These are phyloP conservation scores for Rachycentron canadum DNA, from an alignment of 2,797 vertebrate genomes.

Conservation along the genomic window DNA sequence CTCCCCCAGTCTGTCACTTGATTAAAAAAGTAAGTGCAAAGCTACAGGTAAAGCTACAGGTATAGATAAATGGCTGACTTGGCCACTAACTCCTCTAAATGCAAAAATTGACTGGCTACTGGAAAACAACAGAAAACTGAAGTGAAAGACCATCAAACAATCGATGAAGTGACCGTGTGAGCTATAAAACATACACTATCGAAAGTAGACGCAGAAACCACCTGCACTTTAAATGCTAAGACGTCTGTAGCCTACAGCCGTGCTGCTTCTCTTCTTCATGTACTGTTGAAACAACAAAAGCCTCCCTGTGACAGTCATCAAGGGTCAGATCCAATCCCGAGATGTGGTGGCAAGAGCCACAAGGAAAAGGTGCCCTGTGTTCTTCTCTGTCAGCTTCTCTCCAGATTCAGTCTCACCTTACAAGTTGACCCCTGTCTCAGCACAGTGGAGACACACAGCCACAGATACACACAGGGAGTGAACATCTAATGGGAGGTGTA, in stretches of 20 bases:
- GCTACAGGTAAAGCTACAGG: no score
- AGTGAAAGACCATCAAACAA: neutral
- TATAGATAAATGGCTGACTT: neutral
- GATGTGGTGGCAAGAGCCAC: slow-evolving; percentile 41
- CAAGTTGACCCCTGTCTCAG: slow-evolving; percentile 43
- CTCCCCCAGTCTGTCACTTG: no score
- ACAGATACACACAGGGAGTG: neutral
- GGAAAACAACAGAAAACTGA: neutral
- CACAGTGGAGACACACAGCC: neutral
- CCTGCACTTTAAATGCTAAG: neutral
- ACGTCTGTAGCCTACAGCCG: neutral
- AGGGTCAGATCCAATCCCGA: slow-evolving; percentile 51
- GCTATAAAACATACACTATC: neutral
- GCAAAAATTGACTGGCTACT: neutral
- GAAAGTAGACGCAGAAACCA: neutral
- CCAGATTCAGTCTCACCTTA: slow-evolving; percentile 55
- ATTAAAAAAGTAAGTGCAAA: no score
- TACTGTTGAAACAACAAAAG: neutral
- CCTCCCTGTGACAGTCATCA: neutral
- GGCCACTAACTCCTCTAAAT: neutral
- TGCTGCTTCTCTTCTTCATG: neutral
- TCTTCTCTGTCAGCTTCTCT: slow-evolving; percentile 36
- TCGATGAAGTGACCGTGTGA: neutral
- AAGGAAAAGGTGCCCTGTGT: slow-evolving; percentile 20
- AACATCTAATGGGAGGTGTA: neutral